Evolutionary conservation across 1,140 invertebrate species (phyloP).

Genomic region (Bombus terrestris): DNA sequence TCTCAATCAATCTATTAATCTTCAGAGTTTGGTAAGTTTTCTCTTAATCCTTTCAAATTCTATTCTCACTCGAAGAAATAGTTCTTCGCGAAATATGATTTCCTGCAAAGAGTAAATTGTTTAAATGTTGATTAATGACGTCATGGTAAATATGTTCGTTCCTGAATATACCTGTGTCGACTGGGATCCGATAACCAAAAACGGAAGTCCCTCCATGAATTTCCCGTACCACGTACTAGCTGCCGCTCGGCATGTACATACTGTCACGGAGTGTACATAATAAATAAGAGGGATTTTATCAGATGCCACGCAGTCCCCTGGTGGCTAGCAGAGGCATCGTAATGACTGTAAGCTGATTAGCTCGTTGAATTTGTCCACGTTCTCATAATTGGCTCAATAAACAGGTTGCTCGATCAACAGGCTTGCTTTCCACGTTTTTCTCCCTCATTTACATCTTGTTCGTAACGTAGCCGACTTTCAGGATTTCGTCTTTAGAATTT

Average conservation of each 20-base stretch:
- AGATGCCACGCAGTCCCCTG: slow-evolving; percentile 78
- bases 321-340: slow-evolving; percentile 74
- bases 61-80: neutral
- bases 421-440: slow-evolving; percentile 18
- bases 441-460: slow-evolving; percentile 18
- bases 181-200: neutral
- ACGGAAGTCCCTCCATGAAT: slow-evolving; percentile 16
- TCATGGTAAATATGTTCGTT: neutral
- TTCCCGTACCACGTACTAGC: neutral
- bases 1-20: neutral
- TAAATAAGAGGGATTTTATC: slow-evolving; percentile 80
- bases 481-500: too few relatives aligned
- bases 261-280: slow-evolving; percentile 66
- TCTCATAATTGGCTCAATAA: slow-evolving; percentile 80
- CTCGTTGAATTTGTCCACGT: slow-evolving; percentile 80
- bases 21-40: neutral
- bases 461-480: neutral
- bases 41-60: neutral
- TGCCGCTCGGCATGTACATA: slow-evolving; percentile 28
- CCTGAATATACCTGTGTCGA: neutral
- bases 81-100: neutral
- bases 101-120: neutral
- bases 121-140: neutral
- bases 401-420: slow-evolving; percentile 73
- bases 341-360: slow-evolving; percentile 80